Evolutionary conservation across 2,888 invertebrate genomes (phyloP), one percentile per base, ranked within the genome.

Genomic region (Megastigmus dorsalis): DNA sequence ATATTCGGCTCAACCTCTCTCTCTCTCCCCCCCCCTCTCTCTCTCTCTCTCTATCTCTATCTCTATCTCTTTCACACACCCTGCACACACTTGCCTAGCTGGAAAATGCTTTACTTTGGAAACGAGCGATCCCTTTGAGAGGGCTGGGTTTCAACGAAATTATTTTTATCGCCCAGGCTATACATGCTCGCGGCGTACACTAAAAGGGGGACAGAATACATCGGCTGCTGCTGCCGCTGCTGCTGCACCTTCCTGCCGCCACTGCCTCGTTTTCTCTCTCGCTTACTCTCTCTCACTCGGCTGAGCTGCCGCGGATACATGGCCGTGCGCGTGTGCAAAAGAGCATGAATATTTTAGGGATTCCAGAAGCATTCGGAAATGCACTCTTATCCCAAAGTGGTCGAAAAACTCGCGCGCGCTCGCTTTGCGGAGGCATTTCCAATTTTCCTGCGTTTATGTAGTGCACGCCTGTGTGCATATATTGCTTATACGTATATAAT

Each of bases 101-200:
- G 9, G 48, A 52, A 52, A 65, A 65, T 38, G 10, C 7, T 38
- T 65, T 38, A 15, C 26, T 7, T 18, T 33, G 30, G 20, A 55
- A 43, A 55, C 43, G 45, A 30, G 15, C 23, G 45, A 45, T 33
- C 13, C 18, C 67, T 43, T 55, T 43, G 45, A 45, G 38, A 45
- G 28, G 23, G 55, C 55, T 45, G 50, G n/a, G 36, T 54, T 67
- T 55, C 30, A 45, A 23, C 45, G 36, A 54, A 67, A 67, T 67
- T 67, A 67, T 67, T 67, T 67, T 67, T 55, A 67, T 67, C 55
- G 55, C 55, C 26, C 33, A 2, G 20, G 13, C 28, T 54, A 38
- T 23, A 30, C 18, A 33, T 43, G 55, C 67, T n/a, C n/a, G 28
- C 43, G 15, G n/a, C n/a, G 52, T 45, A 15, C 45, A 33, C 43